Evolutionary conservation across 2,888 invertebrate genomes (phyloP), one percentile per base, ranked within the genome.

Genomic region (Blastobasis lacticolella): DNA sequence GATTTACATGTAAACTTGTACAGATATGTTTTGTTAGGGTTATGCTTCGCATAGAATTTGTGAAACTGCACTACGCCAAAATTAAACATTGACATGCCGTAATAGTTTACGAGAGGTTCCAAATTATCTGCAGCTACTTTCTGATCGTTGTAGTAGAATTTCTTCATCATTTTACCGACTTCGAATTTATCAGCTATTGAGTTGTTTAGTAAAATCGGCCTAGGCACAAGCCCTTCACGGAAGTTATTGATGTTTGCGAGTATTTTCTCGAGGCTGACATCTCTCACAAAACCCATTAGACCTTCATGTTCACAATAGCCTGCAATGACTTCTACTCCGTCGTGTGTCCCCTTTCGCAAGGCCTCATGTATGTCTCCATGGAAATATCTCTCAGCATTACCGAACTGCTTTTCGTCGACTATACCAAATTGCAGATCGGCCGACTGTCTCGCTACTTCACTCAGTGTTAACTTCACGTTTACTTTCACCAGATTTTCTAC

Each of bases 231-330:
- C 48, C 65, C 62, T 55, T 81, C 78, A 6, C 59, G 56, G 50
- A 63, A 71, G 23, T 54, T 59, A 49, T 75, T 76, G 0, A 71
- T 69, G 49, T 67, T 59, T 1, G 59, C 49, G 10, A 71, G 45
- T 0, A 69, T 42, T n/a, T 61, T 56, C 0, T 74, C 64, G 10
- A 40, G 10, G 38, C 5, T 5, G 37, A 38, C 8, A 6, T 6
- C 48, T 40, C 55, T 41, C 4, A 49, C 36, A 7, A 51, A 48
- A 0, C 73, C 38, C 5, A 77, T 51, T 0, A 75, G 38, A 0
- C 94, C 94, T 78, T 95, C 95, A 48, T 93, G 90, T 23, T 90
- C 89, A 5, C 91, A 94, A 7, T 92, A 78, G 3, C 95, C 95
- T 37, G 91, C 85, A 72, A 95, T 91, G 69, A 94, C 89, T 0